Base-by-base conservation (phyloP, 2,113 vertebrate genomes). In the Onychorhynchus coronatus region DNA sequence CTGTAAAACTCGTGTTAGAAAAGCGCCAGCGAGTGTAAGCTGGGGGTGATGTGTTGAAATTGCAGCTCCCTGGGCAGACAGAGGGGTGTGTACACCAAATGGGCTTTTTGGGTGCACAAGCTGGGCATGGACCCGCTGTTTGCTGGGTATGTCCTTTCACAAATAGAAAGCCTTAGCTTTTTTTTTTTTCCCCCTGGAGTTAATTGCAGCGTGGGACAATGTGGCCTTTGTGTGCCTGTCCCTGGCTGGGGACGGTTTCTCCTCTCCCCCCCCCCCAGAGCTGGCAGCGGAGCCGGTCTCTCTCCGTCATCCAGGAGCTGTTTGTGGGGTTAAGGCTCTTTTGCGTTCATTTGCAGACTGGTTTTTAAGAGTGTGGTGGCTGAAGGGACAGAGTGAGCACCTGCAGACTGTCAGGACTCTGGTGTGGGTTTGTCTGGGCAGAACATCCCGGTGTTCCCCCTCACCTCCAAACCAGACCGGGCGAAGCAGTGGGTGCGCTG, bases 1-100 rank as follows among this genome's bases (percentile, higher is more conserved):
- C 70, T 47, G 18, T 50, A 63, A 53, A 95, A 88, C 21, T 59
- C 41, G 4, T 6, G 13, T 53, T 42, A 37, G 10, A 21, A 47
- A 56, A 61, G 24, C 0, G 0, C 28, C n/a, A 21, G n/a, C 0
- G 1, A 46, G 46, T 2, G 22, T 18, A 4, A 49, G 23, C 49
- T 65, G 78, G 14, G 47, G 31, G 39, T 55, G 71, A 21, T 24
- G 1, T 4, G 4, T 25, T 14, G 47, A 4, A 46, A 13, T 11
- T 22, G 68, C 66, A 68, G 27, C n/a, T 66, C 49, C 24, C 28
- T 13, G 83, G 20, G 68, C 52, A 39, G 41, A 14, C 37, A 39
- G 84, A 1, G 67, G 27, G 24, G 8, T n/a, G 46, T 27, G 8
- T 5, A 2, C 42, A 75, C 50, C 7, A 3, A 6, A 9, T 17